These are phyloP conservation scores for Ophion costatus DNA, from an alignment of 2,888 invertebrate genomes.

Conservation along the genomic window DNA sequence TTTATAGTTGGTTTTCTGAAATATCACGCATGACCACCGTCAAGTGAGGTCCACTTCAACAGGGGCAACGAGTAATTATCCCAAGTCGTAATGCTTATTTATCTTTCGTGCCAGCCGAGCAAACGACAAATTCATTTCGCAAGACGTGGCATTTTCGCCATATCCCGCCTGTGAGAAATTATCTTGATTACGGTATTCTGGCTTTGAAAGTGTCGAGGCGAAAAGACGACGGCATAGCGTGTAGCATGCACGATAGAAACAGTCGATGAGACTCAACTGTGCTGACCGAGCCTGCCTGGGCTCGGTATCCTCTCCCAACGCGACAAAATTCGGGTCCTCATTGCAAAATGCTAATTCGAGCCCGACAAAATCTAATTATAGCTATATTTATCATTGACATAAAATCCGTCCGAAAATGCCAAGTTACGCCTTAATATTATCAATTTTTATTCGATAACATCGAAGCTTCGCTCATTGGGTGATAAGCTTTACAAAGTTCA, in stretches of 20 bases:
- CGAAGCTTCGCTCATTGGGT: too few species aligned
- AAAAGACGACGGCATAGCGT: not conserved
- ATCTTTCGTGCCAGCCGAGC: not conserved
- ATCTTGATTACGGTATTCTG: not conserved
- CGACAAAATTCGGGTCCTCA: too few species aligned
- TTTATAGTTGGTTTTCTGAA: slow-evolving; percentile 19
- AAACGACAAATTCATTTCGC: slow-evolving; percentile 6
- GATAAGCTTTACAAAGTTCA: too few species aligned
- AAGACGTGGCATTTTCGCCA: not conserved
- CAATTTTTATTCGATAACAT: too few species aligned
- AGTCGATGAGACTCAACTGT: not conserved
- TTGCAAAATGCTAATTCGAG: too few species aligned
- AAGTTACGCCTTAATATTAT: too few species aligned
- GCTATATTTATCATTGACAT: too few species aligned
- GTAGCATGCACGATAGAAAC: not conserved
- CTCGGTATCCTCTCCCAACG: too few species aligned
- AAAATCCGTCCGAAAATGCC: too few species aligned
- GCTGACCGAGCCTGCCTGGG: not conserved
- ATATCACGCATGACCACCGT: not conserved
- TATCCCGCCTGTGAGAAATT: not conserved
- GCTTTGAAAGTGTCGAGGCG: not conserved
- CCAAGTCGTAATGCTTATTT: not conserved
- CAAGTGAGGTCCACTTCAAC: not conserved
- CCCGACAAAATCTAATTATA: too few species aligned
- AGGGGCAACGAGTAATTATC: not conserved